Conservation (phyloP, 2,113 vertebrate species). For the Pluvialis apricaria region DNA sequence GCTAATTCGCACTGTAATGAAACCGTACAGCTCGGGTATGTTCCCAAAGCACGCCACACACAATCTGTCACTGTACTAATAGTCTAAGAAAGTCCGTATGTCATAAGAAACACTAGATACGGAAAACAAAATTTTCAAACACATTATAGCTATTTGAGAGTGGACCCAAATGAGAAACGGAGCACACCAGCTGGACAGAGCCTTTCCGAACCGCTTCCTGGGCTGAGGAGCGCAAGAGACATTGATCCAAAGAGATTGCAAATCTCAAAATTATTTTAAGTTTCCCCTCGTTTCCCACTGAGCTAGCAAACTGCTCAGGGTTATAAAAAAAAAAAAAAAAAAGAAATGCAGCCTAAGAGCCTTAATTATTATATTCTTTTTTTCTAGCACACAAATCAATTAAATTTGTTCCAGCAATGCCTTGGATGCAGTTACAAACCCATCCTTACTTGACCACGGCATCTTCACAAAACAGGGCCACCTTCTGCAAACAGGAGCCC, state of each 20-base stretch:
- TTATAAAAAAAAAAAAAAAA: background rate
- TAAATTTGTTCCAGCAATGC: background rate
- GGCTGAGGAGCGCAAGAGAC: background rate
- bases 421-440: background rate
- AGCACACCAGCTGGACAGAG: background rate
- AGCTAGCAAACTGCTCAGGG: background rate
- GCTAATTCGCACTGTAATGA: background rate
- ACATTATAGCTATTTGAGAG: background rate
- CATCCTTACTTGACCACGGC: background rate
- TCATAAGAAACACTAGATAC: background rate
- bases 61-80: no score
- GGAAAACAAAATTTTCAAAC: background rate
- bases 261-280: background rate
- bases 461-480: background rate
- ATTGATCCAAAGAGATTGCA: background rate
- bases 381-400: background rate
- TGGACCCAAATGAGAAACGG: background rate
- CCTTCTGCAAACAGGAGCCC: background rate
- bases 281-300: background rate
- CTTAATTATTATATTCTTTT: background rate
- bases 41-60: no score
- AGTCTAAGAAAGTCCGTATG: background rate
- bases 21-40: fast-evolving
- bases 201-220: background rate
- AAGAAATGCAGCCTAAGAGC: background rate